Percentiles rank a stretch among this genome's conserved stretches.
phyloP scores from a whole-genome alignment of 2,888 invertebrate species.

The Trilocha varians region DNA sequence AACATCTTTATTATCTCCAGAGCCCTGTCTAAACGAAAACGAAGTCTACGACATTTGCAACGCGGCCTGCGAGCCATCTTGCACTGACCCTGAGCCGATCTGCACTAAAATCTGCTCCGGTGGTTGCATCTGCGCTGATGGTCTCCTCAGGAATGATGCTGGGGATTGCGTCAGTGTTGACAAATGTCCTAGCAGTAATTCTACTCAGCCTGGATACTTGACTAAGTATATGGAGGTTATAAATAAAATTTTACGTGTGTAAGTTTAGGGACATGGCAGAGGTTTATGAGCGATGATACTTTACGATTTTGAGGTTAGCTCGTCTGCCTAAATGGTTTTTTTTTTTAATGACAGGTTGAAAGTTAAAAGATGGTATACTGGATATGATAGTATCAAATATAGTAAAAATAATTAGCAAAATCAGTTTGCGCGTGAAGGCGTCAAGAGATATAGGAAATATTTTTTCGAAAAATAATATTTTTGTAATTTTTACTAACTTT shows the following conservation, averaged over 20 bases:
- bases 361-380: no score
- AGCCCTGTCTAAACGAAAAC: slow-evolving; percentile 46
- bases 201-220: slow-evolving; percentile 33
- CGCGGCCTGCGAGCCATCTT: slow-evolving; percentile 48
- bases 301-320: no score
- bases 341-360: no score
- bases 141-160: slow-evolving; percentile 35
- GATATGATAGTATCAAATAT: no score
- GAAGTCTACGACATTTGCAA: slow-evolving; percentile 55
- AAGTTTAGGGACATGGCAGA: neutral
- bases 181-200: slow-evolving; percentile 38
- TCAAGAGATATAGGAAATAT: no score
- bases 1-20: slow-evolving; percentile 24
- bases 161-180: slow-evolving; percentile 50
- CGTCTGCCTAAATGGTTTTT: no score
- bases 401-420: no score
- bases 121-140: slow-evolving; percentile 53
- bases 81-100: slow-evolving; percentile 48
- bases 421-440: no score
- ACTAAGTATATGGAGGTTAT: slow-evolving; percentile 46
- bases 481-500: no score
- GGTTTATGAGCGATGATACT: no score
- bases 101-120: slow-evolving; percentile 45
- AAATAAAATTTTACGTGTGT: slow-evolving; percentile 37
- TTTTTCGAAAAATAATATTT: no score